A percentile compares a stretch with the other conserved stretches of the same genome.
phyloP scores from a whole-genome alignment of 2,888 invertebrate genomes.

The Sinopyrophorus schimmeli region DNA sequence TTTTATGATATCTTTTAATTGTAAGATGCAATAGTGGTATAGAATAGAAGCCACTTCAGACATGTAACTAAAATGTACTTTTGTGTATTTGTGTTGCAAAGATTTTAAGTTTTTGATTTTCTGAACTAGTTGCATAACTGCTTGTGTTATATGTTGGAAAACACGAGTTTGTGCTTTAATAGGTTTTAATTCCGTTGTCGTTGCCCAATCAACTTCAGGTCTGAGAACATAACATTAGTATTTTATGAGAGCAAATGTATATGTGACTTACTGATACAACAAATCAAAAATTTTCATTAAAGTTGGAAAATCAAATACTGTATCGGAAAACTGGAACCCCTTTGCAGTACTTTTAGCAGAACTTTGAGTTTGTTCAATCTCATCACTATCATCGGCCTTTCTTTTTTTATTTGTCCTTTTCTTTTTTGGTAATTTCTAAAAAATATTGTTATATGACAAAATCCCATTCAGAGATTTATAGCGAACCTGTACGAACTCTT shows the following conservation, averaged over 20 bases:
- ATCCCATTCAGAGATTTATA: no score
- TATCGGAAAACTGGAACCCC: constrained; percentile 53
- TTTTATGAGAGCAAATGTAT: neutral
- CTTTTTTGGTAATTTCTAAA: constrained; percentile 49
- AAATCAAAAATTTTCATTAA: constrained; percentile 54
- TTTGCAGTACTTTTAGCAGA: constrained; percentile 32
- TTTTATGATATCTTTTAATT: constrained; percentile 60
- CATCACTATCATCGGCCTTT: constrained; percentile 50
- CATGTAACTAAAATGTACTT: constrained; percentile 46
- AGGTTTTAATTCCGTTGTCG: constrained; percentile 57
- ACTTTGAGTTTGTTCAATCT: constrained; percentile 47
- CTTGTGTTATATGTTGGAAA: constrained; percentile 61
- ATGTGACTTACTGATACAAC: constrained; percentile 54
- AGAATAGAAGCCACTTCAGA: constrained; percentile 51
- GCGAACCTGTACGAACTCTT: constrained; percentile 66
- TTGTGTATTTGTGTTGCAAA: constrained; percentile 43
- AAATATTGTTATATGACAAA: constrained; percentile 1
- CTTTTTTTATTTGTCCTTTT: constrained; percentile 55
- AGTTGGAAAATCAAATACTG: constrained; percentile 56
- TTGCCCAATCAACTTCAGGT: constrained; percentile 58
- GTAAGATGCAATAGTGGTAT: constrained; percentile 55
- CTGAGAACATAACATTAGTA: constrained; percentile 11
- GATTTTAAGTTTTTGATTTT: constrained; percentile 50
- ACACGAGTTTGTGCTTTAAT: constrained; percentile 61
- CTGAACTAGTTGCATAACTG: constrained; percentile 53